Percentiles rank a stretch among this genome's conserved stretches.
These are phyloP conservation scores for Ammodytes dubius DNA, from an alignment of 2,113 vertebrate genomes.

Conservation along the genomic window DNA sequence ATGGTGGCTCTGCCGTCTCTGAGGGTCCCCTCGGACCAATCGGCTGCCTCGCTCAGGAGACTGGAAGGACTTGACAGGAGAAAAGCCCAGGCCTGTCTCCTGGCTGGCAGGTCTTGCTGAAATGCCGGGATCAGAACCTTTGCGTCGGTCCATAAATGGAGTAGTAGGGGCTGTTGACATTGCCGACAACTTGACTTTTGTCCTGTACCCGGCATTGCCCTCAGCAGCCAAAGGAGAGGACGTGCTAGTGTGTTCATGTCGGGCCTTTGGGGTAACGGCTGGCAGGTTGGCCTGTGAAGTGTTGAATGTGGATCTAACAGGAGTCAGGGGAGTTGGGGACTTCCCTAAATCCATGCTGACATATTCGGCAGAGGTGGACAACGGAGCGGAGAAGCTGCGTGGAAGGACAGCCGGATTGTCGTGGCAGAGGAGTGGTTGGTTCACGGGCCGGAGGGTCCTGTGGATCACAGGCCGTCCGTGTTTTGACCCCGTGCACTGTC, in stretches of 20 bases:
- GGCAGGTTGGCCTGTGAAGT: constrained; percentile 58
- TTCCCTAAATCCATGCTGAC: constrained; percentile 85
- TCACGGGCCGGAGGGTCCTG: constrained; percentile 74
- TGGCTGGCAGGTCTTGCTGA: constrained; percentile 63
- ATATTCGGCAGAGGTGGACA: constrained; percentile 83
- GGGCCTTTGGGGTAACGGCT: constrained; percentile 68
- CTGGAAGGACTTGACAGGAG: constrained; percentile 77
- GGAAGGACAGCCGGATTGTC: constrained; percentile 79
- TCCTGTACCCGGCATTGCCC: constrained; percentile 67
- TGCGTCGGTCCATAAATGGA: constrained; percentile 68
- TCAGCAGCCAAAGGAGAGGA: constrained; percentile 72
- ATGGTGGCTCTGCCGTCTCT: constrained; percentile 74
- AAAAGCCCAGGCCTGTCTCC: constrained; percentile 74
- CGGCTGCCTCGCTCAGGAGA: constrained; percentile 78
- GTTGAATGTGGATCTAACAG: constrained; percentile 75
- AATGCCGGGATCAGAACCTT: constrained; percentile 71
- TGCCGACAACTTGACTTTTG: constrained; percentile 60
- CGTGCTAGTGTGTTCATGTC: constrained; percentile 58
- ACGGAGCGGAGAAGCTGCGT: constrained; percentile 85
- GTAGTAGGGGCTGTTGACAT: constrained; percentile 56
- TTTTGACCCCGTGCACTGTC: constrained; percentile 44
- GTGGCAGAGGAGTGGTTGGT: constrained; percentile 75
- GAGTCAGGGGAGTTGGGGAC: constrained; percentile 62
- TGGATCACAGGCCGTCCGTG: constrained; percentile 72
- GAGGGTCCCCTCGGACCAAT: constrained; percentile 64